These are phyloP conservation scores for Trissolcus brochymenae DNA, from an alignment of 2,888 invertebrate species.

Conservation along the genomic window DNA sequence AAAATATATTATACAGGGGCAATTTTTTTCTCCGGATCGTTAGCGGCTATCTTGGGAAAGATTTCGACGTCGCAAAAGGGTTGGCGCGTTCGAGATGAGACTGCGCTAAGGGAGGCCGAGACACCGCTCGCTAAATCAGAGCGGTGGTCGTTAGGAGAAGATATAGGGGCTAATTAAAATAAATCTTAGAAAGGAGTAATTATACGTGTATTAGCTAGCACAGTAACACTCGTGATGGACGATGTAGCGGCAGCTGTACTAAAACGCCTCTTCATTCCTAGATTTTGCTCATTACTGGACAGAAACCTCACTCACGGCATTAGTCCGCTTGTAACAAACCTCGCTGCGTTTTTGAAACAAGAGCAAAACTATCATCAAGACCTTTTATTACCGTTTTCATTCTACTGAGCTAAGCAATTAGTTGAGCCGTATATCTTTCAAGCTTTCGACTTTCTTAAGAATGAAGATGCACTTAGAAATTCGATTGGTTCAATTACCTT, in stretches of 20 bases:
- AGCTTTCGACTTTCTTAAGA: no score
- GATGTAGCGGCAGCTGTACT: conserved; percentile 76
- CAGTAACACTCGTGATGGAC: conserved; percentile 72
- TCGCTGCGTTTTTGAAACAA: conserved; percentile 33
- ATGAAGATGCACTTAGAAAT: no score
- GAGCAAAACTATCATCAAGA: conserved; percentile 20
- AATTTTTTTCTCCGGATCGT: conserved; percentile 51
- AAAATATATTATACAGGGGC: conserved; percentile 46
- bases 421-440: no score
- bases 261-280: conserved; percentile 76
- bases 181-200: conserved; percentile 77
- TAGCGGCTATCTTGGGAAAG: conserved; percentile 58
- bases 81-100: conserved; percentile 46
- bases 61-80: conserved; percentile 58
- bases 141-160: conserved; percentile 75
- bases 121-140: conserved; percentile 69
- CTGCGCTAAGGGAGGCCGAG: conserved; percentile 61
- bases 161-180: conserved; percentile 76
- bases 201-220: conserved; percentile 76
- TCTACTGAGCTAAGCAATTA: not conserved
- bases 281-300: conserved; percentile 74
- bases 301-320: conserved; percentile 63
- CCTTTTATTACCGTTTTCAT: conserved; percentile 8
- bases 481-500: no score
- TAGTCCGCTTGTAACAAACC: conserved; percentile 60